A percentile compares a stretch with the other conserved stretches of the same genome.
These are phyloP conservation scores for Micropoecilia bifurca DNA, from an alignment of 2,797 vertebrate species.

Conservation along the genomic window DNA sequence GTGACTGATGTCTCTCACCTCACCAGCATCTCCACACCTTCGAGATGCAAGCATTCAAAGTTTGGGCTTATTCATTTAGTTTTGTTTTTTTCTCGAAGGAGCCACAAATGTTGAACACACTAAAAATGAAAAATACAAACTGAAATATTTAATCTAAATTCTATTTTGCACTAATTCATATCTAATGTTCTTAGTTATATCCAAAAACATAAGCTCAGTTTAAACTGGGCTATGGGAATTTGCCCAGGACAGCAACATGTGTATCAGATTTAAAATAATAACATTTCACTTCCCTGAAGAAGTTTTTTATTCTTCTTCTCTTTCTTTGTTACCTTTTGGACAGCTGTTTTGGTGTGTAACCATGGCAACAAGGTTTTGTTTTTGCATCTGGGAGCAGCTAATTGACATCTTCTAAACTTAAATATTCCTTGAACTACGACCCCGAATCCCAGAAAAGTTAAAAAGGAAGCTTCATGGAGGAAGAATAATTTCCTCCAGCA, in stretches of 20 bases:
- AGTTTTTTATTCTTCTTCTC: neutral
- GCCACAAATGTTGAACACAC: neutral
- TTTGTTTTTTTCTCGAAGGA: neutral
- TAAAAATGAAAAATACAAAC: neutral
- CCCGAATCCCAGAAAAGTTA: neutral
- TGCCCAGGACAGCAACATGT: neutral
- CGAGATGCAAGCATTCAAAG: neutral
- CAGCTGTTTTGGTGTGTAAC: neutral
- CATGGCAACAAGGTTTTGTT: neutral
- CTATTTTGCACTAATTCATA: neutral
- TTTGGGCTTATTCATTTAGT: neutral
- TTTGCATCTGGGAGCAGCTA: neutral
- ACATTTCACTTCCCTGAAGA: neutral
- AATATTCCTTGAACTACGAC: neutral
- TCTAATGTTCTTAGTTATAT: neutral
- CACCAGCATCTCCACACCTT: neutral
- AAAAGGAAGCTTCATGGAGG: neutral
- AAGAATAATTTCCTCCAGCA: too few species aligned
- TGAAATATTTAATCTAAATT: neutral
- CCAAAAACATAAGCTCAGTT: neutral
- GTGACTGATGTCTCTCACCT: conserved; percentile 26
- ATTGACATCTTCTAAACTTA: neutral
- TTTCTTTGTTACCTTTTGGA: neutral
- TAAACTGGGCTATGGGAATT: neutral
- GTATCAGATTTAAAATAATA: neutral